These are phyloP conservation scores for Carabus problematicus DNA, from an alignment of 2,888 invertebrate species.

Conservation along the genomic window DNA sequence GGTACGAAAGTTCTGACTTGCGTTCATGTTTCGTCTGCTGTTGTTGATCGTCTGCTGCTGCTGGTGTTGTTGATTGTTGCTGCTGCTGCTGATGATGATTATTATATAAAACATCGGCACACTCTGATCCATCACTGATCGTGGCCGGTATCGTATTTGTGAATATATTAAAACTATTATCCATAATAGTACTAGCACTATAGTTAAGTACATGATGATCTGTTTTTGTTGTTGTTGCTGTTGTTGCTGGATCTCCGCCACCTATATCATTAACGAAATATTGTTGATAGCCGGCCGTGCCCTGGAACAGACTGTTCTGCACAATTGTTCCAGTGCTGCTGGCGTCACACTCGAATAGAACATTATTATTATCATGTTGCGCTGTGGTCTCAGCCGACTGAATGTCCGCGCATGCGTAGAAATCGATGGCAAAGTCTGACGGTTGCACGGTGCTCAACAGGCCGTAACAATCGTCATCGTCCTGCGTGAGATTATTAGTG, in stretches of 20 bases:
- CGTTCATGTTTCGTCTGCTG: not conserved
- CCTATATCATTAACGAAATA: conserved; percentile 32
- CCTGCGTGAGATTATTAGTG: conserved; percentile 2
- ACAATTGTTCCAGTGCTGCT: not conserved
- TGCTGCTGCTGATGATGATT: conserved; percentile 2
- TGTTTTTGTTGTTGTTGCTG: too few relatives aligned
- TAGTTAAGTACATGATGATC: too few relatives aligned
- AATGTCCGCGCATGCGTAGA: conserved; percentile 26
- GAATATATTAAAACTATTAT: not conserved
- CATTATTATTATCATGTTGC: conserved; percentile 24
- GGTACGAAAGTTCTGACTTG: too few relatives aligned
- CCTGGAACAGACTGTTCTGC: too few relatives aligned
- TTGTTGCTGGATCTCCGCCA: conserved; percentile 28
- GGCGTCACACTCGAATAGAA: not conserved
- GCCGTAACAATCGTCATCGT: conserved; percentile 31
- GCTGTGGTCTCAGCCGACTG: conserved; percentile 22
- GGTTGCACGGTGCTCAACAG: conserved; percentile 27
- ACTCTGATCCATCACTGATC: too few relatives aligned
- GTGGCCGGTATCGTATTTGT: not conserved
- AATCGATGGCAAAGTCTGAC: conserved; percentile 13
- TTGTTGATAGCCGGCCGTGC: conserved; percentile 4
- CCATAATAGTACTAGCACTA: too few relatives aligned
- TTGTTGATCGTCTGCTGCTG: not conserved
- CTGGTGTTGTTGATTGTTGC: conserved; percentile 5
- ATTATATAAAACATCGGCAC: too few relatives aligned